phyloP scores from a whole-genome alignment of 2,113 vertebrate genomes.

The Sardina pilchardus region DNA sequence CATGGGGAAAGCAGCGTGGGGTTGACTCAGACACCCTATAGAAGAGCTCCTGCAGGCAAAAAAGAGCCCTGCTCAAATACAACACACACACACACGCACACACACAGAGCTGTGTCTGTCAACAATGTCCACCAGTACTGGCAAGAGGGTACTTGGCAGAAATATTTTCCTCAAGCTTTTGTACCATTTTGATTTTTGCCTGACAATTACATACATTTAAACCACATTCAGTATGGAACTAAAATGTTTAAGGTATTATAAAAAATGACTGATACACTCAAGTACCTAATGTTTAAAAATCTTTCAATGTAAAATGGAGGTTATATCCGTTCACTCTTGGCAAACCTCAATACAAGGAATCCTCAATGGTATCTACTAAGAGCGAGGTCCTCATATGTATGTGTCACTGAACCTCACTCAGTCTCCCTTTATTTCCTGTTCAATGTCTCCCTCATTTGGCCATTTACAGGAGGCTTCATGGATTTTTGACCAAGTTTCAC shows the following conservation, averaged over 20 bases:
- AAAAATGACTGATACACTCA: not conserved
- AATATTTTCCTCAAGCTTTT: constrained; percentile 9
- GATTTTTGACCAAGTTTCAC: not conserved
- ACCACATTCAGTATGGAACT: not conserved
- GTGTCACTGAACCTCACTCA: not conserved
- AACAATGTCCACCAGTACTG: constrained; percentile 54
- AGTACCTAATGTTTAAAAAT: not conserved
- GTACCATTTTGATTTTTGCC: not conserved
- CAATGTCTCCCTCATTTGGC: constrained; percentile 17
- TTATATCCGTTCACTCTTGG: not conserved
- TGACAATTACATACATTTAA: not conserved
- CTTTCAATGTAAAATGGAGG: not conserved
- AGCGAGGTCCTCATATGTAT: not conserved
- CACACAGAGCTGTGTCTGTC: constrained; percentile 32
- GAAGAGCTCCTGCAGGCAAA: constrained; percentile 84
- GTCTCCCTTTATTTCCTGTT: not conserved
- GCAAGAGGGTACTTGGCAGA: not conserved
- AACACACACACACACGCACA: not conserved
- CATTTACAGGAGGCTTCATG: not conserved
- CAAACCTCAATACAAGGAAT: not conserved
- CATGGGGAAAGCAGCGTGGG: constrained; percentile 82
- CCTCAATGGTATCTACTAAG: not conserved
- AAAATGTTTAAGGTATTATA: not conserved
- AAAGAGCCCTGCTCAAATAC: constrained; percentile 65
- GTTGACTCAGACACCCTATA: constrained; percentile 82